Evolutionary conservation across 2,797 vertebrate genomes (phyloP).

Genomic region (Tauraco hartlaubi): DNA sequence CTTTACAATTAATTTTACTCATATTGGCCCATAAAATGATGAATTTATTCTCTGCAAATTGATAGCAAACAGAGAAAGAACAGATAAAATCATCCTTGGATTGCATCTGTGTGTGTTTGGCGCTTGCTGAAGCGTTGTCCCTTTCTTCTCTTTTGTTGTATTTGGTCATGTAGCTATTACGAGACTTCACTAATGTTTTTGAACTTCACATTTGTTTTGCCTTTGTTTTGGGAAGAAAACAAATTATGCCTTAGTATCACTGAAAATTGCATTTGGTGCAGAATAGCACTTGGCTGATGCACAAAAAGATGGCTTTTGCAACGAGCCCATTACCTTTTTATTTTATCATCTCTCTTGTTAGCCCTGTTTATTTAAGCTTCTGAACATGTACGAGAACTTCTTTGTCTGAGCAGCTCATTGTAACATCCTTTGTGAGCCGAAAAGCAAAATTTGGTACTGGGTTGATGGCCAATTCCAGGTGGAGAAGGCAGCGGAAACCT

Average conservation of each 20-base stretch:
- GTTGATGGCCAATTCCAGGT: neutral
- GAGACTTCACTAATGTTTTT: neutral
- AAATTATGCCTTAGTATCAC: too few relatives aligned
- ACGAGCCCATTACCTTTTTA: neutral
- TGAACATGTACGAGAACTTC: accelerated
- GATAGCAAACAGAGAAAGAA: neutral
- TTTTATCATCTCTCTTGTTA: neutral
- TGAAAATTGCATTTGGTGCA: neutral
- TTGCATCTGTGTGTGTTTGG: too few relatives aligned
- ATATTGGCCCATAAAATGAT: neutral
- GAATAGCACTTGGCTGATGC: too few relatives aligned
- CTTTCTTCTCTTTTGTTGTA: neutral
- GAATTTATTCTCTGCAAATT: neutral
- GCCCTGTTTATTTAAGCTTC: neutral
- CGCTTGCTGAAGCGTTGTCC: neutral
- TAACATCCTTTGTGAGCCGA: neutral
- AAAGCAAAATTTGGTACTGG: neutral
- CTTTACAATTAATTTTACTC: neutral
- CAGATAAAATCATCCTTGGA: neutral
- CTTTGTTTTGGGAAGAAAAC: neutral
- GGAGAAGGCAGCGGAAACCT: neutral
- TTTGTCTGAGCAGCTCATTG: neutral
- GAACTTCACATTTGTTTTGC: neutral
- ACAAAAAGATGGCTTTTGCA: neutral
- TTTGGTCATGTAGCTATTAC: neutral